phyloP scores from a whole-genome alignment of 2,888 invertebrate species.

The Heliconius ismenius region DNA sequence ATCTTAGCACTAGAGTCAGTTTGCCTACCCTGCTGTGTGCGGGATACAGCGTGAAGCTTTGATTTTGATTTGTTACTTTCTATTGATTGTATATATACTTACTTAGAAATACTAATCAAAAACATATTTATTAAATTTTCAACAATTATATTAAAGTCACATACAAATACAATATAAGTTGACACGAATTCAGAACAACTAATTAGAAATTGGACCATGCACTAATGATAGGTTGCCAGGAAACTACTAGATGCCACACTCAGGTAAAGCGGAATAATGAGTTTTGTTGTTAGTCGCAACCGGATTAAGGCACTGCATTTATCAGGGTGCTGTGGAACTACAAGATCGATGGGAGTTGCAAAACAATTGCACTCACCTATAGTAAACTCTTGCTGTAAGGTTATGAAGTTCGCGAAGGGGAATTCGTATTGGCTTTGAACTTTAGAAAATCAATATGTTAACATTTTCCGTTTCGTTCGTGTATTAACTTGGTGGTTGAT shows the following conservation, averaged over 20 bases:
- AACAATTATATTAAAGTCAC: no score
- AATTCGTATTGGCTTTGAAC: conserved; percentile 26
- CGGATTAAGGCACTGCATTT: conserved; percentile 68
- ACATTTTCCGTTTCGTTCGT: conserved; percentile 24
- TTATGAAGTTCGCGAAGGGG: conserved; percentile 29
- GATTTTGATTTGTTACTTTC: no score
- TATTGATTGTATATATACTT: no score
- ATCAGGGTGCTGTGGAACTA: conserved; percentile 48
- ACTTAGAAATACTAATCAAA: no score
- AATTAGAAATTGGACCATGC: conserved; percentile 43
- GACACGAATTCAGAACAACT: conserved; percentile 12
- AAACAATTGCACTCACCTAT: conserved; percentile 32
- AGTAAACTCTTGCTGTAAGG: conserved; percentile 25
- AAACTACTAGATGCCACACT: conserved; percentile 69
- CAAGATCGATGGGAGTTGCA: conserved; percentile 40
- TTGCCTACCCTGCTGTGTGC: no score
- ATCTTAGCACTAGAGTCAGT: no score
- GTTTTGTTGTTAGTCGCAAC: conserved; percentile 76
- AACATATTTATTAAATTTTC: no score
- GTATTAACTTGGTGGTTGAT: conserved; percentile 6
- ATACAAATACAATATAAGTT: background rate
- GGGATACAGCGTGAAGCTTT: no score
- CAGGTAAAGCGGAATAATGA: conserved; percentile 74
- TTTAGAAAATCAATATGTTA: conserved; percentile 21
- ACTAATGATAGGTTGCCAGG: conserved; percentile 59